Percentiles rank a stretch among this genome's conserved stretches.
These are phyloP conservation scores for Cairina moschata DNA, from an alignment of 2,113 vertebrate species.

Conservation along the genomic window DNA sequence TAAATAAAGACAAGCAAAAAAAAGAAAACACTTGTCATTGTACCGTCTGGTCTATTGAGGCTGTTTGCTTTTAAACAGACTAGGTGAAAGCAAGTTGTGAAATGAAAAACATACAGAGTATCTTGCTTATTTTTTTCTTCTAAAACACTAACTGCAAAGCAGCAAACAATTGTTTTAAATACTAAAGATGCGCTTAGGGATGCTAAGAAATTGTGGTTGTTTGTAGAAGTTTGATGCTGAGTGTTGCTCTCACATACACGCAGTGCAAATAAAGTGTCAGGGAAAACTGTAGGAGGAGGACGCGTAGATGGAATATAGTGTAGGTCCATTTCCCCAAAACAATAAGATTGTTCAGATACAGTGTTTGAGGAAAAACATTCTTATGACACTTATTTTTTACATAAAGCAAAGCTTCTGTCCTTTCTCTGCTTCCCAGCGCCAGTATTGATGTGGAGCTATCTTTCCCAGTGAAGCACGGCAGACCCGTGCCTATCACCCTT, in stretches of 20 bases:
- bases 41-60: not conserved
- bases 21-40: not conserved
- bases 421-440: not conserved
- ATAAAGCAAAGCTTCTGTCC: not conserved
- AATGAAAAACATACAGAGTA: not conserved
- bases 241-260: not conserved
- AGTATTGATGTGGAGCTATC: fast-evolving
- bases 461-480: not conserved
- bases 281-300: constrained; percentile 15
- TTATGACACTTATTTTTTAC: not conserved
- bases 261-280: not conserved
- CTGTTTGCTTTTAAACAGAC: not conserved
- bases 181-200: not conserved
- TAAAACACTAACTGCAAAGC: not conserved
- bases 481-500: not conserved
- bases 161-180: not conserved
- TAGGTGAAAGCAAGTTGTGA: not conserved
- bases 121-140: not conserved
- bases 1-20: not conserved
- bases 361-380: not conserved
- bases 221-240: constrained; percentile 12
- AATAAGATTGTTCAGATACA: not conserved
- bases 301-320: not conserved
- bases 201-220: not conserved
- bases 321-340: constrained; percentile 2